phyloP scores from a whole-genome alignment of 1,140 invertebrate genomes.

The Drosophila sucinea region DNA sequence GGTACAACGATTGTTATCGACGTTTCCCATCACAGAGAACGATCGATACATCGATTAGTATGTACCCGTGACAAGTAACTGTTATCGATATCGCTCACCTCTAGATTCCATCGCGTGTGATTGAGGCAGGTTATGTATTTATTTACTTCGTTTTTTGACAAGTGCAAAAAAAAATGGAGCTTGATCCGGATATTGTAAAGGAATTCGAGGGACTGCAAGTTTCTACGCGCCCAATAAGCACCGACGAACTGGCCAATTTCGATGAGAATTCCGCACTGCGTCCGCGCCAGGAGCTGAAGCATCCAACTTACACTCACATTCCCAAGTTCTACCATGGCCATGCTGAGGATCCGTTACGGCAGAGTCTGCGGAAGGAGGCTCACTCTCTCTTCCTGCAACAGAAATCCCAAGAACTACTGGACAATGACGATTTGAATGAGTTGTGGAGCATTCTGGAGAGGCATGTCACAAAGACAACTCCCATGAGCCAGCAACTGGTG shows the following conservation, averaged over 20 bases:
- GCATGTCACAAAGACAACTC: conserved; percentile 88
- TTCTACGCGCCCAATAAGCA: conserved; percentile 19
- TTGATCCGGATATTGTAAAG: conserved; percentile 48
- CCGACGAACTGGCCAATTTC: conserved; percentile 38
- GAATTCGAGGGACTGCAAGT: conserved; percentile 44
- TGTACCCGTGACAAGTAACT: conserved; percentile 6
- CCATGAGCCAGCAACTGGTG: conserved; percentile 91
- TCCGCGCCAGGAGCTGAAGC: conserved; percentile 16
- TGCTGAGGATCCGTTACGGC: conserved; percentile 90
- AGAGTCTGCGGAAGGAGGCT: conserved; percentile 94
- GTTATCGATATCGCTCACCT: neutral
- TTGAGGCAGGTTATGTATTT: conserved; percentile 4
- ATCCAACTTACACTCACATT: conserved; percentile 84
- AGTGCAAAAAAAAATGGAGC: conserved; percentile 44
- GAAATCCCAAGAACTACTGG: conserved; percentile 91
- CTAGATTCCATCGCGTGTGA: neutral
- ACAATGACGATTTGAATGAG: conserved; percentile 94
- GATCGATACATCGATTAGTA: neutral
- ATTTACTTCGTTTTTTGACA: neutral
- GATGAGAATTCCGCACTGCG: conserved; percentile 37
- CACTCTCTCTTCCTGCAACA: conserved; percentile 93
- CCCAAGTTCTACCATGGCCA: conserved; percentile 91
- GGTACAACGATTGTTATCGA: too few species aligned
- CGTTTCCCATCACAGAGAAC: too few species aligned
- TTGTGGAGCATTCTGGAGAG: conserved; percentile 93